Conservation (phyloP, 2,888 invertebrate species). For the Drepana falcataria region DNA sequence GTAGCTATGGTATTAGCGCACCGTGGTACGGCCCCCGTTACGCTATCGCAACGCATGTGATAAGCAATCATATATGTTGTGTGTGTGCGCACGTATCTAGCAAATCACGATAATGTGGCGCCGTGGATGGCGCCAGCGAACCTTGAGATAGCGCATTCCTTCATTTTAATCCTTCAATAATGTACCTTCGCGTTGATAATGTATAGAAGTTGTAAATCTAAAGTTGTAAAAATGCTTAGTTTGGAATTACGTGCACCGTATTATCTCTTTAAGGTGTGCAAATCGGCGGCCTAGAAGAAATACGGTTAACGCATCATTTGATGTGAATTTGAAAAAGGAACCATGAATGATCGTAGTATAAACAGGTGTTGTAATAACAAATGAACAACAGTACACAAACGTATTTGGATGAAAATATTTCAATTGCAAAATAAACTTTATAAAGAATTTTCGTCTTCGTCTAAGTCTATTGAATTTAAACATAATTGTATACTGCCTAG, state of each 20-base stretch:
- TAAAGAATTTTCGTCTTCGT: too few species aligned
- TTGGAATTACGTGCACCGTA: not conserved
- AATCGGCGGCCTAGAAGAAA: not conserved
- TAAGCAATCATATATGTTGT: slow-evolving; percentile 24
- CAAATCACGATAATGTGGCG: slow-evolving; percentile 48
- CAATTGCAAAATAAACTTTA: too few species aligned
- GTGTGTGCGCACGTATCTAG: slow-evolving; percentile 32
- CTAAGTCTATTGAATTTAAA: too few species aligned
- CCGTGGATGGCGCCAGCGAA: slow-evolving; percentile 28
- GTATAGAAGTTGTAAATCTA: not conserved
- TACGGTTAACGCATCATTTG: too few species aligned
- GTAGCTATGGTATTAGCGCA: too few species aligned
- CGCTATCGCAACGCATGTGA: slow-evolving; percentile 9
- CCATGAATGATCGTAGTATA: too few species aligned
- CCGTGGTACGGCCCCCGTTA: too few species aligned
- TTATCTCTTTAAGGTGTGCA: not conserved
- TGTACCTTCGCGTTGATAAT: not conserved
- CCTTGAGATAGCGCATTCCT: slow-evolving; percentile 20
- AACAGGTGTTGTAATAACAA: too few species aligned
- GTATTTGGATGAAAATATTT: too few species aligned
- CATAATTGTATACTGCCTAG: too few species aligned
- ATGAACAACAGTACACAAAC: too few species aligned
- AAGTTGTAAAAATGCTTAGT: not conserved
- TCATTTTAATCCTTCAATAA: slow-evolving; percentile 1
- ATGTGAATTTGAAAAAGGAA: too few species aligned